Conservation (phyloP, 1,140 invertebrate genomes). For the Saccostrea echinata region DNA sequence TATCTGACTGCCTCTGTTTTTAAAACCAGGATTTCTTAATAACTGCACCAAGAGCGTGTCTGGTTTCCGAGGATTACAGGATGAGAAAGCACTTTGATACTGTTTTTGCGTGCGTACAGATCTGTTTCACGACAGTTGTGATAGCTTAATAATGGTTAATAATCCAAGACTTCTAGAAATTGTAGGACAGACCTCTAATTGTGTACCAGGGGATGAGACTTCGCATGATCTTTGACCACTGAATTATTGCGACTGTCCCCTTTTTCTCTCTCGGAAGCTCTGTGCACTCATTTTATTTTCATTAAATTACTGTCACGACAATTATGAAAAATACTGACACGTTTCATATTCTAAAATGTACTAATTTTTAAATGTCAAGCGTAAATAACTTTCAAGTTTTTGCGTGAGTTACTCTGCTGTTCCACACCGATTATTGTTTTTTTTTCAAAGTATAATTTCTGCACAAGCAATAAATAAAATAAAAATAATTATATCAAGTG, state of each 20-base stretch:
- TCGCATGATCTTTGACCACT: conserved; percentile 9
- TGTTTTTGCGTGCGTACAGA: conserved; percentile 3
- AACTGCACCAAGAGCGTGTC: neutral
- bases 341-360: neutral
- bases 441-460: no score
- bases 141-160: conserved; percentile 12
- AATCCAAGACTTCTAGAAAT: conserved; percentile 27
- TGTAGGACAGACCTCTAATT: conserved; percentile 29
- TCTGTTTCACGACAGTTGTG: conserved; percentile 1
- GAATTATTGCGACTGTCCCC: neutral
- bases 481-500: no score
- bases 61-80: neutral
- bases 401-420: no score
- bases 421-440: no score
- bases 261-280: neutral
- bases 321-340: neutral
- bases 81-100: conserved; percentile 8
- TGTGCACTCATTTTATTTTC: neutral
- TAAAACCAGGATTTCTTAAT: neutral
- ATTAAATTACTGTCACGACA: no score
- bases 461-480: no score
- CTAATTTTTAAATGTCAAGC: neutral
- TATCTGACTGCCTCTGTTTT: neutral
- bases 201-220: conserved; percentile 20
- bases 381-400: no score